These are phyloP conservation scores for Dromas ardeola DNA, from an alignment of 2,113 vertebrate species.

Conservation along the genomic window DNA sequence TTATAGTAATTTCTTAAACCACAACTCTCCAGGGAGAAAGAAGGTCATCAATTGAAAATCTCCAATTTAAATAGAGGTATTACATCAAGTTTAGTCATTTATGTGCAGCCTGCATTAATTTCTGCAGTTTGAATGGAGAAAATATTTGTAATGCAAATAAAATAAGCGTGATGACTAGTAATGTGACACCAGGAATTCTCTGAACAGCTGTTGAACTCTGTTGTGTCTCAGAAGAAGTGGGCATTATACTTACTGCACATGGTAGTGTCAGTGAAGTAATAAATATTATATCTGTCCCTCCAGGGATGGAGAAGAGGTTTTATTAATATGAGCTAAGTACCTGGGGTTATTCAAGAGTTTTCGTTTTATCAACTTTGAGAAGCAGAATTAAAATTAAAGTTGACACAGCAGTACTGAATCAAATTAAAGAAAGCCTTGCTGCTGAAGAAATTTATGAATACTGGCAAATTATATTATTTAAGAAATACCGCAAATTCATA, in stretches of 20 bases:
- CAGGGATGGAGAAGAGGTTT: not conserved
- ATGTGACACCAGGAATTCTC: not conserved
- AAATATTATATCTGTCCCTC: not conserved
- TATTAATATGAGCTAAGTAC: not conserved
- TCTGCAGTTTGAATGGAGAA: not conserved
- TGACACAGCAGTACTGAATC: not conserved
- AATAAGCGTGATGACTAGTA: not conserved
- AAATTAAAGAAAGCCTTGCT: not conserved
- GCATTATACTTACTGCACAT: not conserved
- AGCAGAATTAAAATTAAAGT: conserved; percentile 2
- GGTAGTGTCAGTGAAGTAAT: not conserved
- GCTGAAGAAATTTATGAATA: not conserved
- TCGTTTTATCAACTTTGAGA: not conserved
- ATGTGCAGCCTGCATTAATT: not conserved
- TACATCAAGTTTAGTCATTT: not conserved
- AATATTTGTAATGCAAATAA: not conserved
- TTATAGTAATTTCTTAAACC: not conserved
- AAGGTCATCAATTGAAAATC: not conserved
- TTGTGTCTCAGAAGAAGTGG: not conserved
- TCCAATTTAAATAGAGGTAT: not conserved
- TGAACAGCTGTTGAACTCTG: not conserved
- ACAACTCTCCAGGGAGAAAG: not conserved
- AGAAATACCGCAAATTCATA: not conserved
- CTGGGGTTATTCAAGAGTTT: not conserved
- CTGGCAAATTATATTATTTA: not conserved